Conservation (phyloP, 2,113 vertebrate genomes). For the Accipiter virgatus region DNA sequence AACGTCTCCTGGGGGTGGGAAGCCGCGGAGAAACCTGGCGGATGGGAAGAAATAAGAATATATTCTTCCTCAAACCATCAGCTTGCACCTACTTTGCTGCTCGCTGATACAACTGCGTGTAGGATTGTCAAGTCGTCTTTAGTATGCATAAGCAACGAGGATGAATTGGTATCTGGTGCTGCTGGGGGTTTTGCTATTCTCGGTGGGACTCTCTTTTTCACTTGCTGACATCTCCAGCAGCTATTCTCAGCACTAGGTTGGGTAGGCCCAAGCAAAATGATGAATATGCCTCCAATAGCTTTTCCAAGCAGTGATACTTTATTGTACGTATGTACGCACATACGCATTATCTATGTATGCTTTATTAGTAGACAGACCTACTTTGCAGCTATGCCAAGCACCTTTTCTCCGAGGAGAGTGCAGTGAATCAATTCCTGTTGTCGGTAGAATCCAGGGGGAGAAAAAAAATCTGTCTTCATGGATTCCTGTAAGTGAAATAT, state of each 20-base stretch:
- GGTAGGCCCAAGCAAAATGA: not conserved
- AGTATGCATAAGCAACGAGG: not conserved
- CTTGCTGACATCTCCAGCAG: not conserved
- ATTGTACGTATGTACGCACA: rapidly evolving
- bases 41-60: not conserved
- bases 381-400: not conserved
- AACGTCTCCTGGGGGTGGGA: not conserved
- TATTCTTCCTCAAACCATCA: not conserved
- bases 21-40: not conserved
- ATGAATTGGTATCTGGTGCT: not conserved
- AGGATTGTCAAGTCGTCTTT: not conserved
- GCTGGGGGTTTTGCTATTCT: not conserved
- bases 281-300: not conserved
- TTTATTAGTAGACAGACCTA: not conserved
- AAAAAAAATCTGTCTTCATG: not conserved
- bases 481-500: conserved; percentile 18
- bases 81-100: not conserved
- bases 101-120: not conserved
- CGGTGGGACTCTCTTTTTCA: not conserved
- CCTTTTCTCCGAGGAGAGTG: not conserved
- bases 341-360: not conserved
- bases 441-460: not conserved
- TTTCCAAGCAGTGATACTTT: not conserved
- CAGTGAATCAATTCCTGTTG: not conserved
- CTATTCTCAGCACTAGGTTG: not conserved